Evolutionary conservation across 2,113 vertebrate species (phyloP).

Genomic region (Varanus salvator): DNA sequence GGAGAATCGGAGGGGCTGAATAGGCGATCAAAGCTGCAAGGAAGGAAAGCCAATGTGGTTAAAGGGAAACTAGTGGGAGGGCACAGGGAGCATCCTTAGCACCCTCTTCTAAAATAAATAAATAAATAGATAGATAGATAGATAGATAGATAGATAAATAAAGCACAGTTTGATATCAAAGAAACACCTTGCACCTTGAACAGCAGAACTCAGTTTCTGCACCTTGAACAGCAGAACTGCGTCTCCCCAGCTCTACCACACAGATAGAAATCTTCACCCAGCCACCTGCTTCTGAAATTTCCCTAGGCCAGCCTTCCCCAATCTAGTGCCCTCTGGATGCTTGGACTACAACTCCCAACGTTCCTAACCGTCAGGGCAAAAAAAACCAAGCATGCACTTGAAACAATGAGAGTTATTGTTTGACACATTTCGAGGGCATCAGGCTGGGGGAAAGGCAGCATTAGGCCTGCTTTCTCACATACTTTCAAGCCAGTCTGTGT

Average conservation of each 20-base stretch:
- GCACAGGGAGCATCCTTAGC: neutral
- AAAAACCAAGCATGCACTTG: no score
- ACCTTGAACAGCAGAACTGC: no score
- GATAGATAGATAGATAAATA: no score
- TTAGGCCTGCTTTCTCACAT: neutral
- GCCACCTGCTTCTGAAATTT: neutral
- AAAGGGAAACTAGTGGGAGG: neutral
- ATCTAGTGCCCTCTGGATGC: no score
- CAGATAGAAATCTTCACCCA: neutral
- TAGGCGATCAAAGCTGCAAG: slow-evolving; percentile 44
- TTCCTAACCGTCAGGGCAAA: no score
- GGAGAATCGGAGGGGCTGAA: slow-evolving; percentile 42
- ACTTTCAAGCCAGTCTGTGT: neutral
- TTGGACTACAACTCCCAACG: no score
- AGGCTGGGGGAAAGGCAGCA: no score
- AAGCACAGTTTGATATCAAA: neutral
- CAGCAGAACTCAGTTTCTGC: no score
- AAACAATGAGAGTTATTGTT: no score
- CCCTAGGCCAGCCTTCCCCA: no score
- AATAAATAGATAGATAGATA: no score
- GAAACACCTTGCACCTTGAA: neutral
- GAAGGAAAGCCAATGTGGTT: neutral
- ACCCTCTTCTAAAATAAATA: neutral
- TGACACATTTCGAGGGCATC: no score
- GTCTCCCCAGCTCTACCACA: neutral